Conservation (phyloP, 92 coral and sea anemone species). For the Siderastrea radians region DNA sequence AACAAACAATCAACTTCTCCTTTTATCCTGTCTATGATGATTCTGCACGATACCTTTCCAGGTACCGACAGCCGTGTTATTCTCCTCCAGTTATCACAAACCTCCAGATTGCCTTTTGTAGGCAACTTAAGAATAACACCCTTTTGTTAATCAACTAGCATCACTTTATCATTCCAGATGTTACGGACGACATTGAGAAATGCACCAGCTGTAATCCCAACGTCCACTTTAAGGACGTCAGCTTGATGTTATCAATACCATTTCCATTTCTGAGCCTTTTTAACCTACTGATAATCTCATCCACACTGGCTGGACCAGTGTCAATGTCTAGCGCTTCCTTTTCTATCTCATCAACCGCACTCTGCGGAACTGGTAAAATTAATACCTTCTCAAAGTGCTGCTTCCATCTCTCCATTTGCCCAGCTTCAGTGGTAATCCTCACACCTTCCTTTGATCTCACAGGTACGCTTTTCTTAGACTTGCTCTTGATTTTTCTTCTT, state of each 20-base stretch:
- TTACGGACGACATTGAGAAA: no score
- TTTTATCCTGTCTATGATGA: no score
- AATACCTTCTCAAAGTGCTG: constrained; percentile 30
- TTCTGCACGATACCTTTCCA: no score
- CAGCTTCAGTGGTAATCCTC: neutral
- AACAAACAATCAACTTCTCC: no score
- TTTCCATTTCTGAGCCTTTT: constrained; percentile 28
- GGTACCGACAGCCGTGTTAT: no score
- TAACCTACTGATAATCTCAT: constrained; percentile 11
- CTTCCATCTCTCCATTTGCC: constrained; percentile 25
- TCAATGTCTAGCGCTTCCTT: constrained; percentile 18
- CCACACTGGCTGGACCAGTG: constrained; percentile 1
- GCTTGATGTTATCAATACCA: neutral
- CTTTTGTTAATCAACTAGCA: no score
- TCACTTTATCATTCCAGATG: no score
- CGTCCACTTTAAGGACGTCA: no score
- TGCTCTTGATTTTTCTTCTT: constrained; percentile 1
- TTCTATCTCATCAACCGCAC: constrained; percentile 27
- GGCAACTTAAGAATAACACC: no score
- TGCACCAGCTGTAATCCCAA: no score
- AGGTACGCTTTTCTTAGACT: constrained; percentile 16
- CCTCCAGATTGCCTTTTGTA: no score
- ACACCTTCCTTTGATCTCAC: constrained; percentile 22
- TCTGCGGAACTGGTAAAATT: constrained; percentile 16
- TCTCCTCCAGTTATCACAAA: no score